phyloP scores from a whole-genome alignment of 1,140 invertebrate genomes.

The Drosophila melanogaster region DNA sequence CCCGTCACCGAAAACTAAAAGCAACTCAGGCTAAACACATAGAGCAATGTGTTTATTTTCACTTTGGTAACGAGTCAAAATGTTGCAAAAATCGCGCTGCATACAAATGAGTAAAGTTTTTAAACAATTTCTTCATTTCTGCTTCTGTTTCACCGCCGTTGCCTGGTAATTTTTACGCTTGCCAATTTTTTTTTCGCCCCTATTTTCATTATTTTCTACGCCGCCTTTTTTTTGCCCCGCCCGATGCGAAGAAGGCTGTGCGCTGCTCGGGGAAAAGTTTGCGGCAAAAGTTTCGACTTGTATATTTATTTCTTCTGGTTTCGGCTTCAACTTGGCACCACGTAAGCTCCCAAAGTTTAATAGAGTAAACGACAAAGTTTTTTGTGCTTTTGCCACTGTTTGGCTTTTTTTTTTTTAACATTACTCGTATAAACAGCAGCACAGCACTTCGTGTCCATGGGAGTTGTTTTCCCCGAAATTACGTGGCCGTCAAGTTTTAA shows the following conservation, averaged over 20 bases:
- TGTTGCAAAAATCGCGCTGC: conserved; percentile 79
- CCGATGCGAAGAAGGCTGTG: neutral
- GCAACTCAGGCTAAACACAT: conserved; percentile 5
- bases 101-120: conserved; percentile 84
- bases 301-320: conserved; percentile 83
- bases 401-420: conserved; percentile 61
- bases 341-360: conserved; percentile 83
- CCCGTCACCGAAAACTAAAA: conserved; percentile 10
- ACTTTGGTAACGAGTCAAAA: conserved; percentile 79
- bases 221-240: conserved; percentile 20
- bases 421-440: conserved; percentile 58
- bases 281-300: conserved; percentile 77
- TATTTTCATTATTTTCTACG: conserved; percentile 28
- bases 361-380: conserved; percentile 84
- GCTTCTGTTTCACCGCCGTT: conserved; percentile 42
- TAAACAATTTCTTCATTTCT: conserved; percentile 71
- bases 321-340: conserved; percentile 78
- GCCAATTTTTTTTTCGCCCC: conserved; percentile 38
- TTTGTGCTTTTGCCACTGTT: conserved; percentile 61
- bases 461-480: conserved; percentile 59
- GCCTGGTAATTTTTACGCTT: conserved; percentile 65
- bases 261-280: conserved; percentile 61
- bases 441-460: conserved; percentile 15
- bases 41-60: conserved; percentile 57
- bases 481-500: conserved; percentile 78